Evolutionary conservation across 2,113 vertebrate genomes (phyloP), one percentile per base, ranked within the genome.

Genomic region (Apaloderma vittatum): DNA sequence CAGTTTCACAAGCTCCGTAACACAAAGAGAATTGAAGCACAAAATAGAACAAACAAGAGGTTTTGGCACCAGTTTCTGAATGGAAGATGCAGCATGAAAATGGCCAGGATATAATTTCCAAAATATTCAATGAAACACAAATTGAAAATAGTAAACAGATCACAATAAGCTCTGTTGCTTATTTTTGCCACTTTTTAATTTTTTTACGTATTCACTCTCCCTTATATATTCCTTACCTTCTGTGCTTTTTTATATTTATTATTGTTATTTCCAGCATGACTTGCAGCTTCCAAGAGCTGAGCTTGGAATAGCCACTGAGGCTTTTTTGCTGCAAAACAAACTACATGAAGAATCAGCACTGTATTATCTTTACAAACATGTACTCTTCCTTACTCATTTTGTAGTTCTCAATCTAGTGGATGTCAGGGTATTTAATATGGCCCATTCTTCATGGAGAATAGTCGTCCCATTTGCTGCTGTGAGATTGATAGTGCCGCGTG

Each of bases 381-480:
- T 94, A 97, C 97, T 97, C 93, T 94, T 98, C 97, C 97, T 96
- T 72, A 96, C 95, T 97, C 94, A 97, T 97, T 98, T 96, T 97
- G 97, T 96, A 98, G 97, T 98, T 97, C 98, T 98, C 98, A 98
- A 98, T 98, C 98, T 98, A 98, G 96, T 97, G 96, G 96, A 91
- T 97, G 98, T 98, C 98, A 98, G 96, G 91, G 95, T 98, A 97
- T 98, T 98, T 98, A 98, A 98, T 98, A 98, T 92, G 96, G 96
- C 83, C 95, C 98, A 98, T 98, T 96, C 98, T 97, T 98, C 98
- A 98, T 93, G 97, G 96, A 97, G 95, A 97, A 98, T 45, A 97
- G 97, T 98, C 94, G 58, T 98, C 92, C 95, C 97, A 98, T 98
- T 98, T 98, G 98, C 97, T 93, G 97, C 96, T 96, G 88, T 45